These are phyloP conservation scores for Theonella swinhoei DNA, from an alignment of 37 sponge, comb jelly and placozoan genomes.

Conservation along the genomic window DNA sequence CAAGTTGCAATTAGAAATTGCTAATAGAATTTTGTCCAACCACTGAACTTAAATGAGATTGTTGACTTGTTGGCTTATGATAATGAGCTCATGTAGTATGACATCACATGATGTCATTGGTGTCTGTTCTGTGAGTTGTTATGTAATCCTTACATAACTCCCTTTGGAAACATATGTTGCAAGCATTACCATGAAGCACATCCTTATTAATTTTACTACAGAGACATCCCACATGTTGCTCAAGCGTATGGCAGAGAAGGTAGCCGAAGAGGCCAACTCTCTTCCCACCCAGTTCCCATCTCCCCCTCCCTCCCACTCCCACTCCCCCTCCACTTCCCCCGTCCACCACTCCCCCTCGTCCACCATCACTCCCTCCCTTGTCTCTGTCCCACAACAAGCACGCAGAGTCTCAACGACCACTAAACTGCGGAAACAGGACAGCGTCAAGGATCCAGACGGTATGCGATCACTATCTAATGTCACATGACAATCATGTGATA, in stretches of 20 bases:
- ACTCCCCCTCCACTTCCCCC: neutral
- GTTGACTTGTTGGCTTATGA: no score
- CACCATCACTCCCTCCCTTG: neutral
- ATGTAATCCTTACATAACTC: neutral
- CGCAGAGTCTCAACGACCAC: neutral
- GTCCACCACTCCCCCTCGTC: neutral
- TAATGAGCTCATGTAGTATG: no score
- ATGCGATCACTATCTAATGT: neutral
- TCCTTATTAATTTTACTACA: neutral
- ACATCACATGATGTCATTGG: no score
- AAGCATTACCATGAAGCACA: neutral
- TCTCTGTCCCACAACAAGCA: neutral
- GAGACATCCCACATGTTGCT: neutral
- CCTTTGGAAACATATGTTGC: neutral
- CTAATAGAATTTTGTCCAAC: no score
- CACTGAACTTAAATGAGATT: no score
- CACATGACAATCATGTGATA: neutral
- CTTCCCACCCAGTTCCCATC: neutral
- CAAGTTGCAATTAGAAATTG: no score
- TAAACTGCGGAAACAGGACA: neutral
- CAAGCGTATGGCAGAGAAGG: neutral
- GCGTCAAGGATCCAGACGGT: slow-evolving; percentile 6
- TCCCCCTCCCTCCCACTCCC: neutral
- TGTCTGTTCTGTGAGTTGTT: no score
- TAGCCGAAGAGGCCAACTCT: neutral